Conservation (phyloP, 2,113 vertebrate species). For the Macrotis lagotis region DNA sequence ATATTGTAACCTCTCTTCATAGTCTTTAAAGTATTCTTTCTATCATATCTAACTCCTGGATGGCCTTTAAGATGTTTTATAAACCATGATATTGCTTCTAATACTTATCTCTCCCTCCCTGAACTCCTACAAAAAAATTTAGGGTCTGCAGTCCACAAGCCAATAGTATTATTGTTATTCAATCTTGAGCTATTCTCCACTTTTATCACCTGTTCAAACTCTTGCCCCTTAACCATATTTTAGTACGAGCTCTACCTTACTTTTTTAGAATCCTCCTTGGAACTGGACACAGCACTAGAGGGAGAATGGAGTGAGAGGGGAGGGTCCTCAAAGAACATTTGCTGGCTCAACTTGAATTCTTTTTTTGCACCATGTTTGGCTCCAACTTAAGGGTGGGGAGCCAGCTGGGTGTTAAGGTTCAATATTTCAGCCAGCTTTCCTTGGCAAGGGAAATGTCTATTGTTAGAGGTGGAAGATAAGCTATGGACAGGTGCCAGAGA, state of each 20-base stretch:
- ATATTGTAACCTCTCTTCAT: background rate
- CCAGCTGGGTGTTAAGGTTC: slow-evolving; percentile 7
- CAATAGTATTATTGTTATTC: background rate
- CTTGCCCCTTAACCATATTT: background rate
- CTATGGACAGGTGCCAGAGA: background rate
- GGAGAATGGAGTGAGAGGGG: background rate
- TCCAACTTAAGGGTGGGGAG: background rate
- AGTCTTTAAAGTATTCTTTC: background rate
- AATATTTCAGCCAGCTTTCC: slow-evolving; percentile 55
- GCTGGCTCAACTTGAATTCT: background rate
- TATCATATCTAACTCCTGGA: background rate
- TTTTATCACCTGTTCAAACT: background rate
- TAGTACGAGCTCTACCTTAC: background rate
- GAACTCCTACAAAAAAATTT: background rate
- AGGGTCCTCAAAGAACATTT: background rate
- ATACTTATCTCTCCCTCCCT: background rate
- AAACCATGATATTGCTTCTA: too few relatives aligned
- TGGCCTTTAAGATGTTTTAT: background rate
- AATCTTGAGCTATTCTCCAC: background rate
- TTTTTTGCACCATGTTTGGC: background rate
- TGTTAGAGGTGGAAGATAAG: slow-evolving; percentile 17
- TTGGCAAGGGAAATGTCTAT: slow-evolving; percentile 42
- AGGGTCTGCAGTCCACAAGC: too few relatives aligned
- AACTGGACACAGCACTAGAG: background rate
- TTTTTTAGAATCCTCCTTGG: background rate